Conservation (phyloP, 2,888 invertebrate species). For the Iselma pallidipennis region DNA sequence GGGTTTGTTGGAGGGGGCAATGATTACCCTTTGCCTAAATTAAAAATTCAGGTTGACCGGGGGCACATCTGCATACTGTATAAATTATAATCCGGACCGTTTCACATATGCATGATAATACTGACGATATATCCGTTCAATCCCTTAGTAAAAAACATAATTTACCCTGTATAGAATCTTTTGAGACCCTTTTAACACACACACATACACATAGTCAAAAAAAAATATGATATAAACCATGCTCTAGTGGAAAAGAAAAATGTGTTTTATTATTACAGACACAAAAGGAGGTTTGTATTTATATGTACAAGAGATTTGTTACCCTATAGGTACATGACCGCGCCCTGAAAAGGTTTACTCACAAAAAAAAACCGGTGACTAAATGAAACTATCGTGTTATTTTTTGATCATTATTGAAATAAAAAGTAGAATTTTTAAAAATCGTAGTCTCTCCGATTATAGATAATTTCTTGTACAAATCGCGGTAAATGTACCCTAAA, state of each 20-base stretch:
- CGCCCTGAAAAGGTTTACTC: constrained; percentile 25
- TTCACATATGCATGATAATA: constrained; percentile 51
- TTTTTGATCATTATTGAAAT: neutral
- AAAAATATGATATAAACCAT: constrained; percentile 59
- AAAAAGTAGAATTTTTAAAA: neutral
- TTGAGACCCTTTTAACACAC: constrained; percentile 45
- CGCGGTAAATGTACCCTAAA: neutral
- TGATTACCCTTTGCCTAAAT: constrained; percentile 48
- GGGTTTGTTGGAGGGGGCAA: constrained; percentile 45
- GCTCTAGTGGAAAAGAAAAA: constrained; percentile 59
- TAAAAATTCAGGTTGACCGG: constrained; percentile 45
- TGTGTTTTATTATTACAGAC: constrained; percentile 55
- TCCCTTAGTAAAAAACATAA: constrained; percentile 44
- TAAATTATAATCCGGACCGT: constrained; percentile 42
- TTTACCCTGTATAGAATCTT: constrained; percentile 50
- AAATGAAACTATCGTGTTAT: neutral
- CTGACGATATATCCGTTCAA: constrained; percentile 32
- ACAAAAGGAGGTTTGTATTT: constrained; percentile 53
- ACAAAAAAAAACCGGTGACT: neutral
- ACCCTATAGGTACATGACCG: constrained; percentile 25
- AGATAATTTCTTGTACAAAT: constrained; percentile 1
- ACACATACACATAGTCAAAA: constrained; percentile 27
- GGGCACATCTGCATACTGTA: constrained; percentile 50
- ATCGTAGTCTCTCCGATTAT: neutral
- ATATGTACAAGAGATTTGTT: constrained; percentile 34